Evolutionary conservation across 2,888 invertebrate species (phyloP), one percentile per base, ranked within the genome.

Genomic region (Himalopsyche japonica): DNA sequence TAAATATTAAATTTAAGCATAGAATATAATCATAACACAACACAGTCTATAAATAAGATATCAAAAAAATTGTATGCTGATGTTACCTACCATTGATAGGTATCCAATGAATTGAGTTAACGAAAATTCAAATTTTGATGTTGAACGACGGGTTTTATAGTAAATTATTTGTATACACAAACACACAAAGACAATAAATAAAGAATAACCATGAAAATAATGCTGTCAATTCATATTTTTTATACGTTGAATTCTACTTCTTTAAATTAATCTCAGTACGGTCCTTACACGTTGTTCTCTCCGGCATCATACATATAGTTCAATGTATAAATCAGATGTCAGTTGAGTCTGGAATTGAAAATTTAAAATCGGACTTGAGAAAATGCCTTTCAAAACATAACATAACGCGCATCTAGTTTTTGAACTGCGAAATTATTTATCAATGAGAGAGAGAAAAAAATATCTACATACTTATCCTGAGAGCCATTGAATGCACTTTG

Each of bases 281-380:
- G 43, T 18, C 70, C 70, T 70, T 30, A 27, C 12, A 12, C 20
- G 20, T 3, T 20, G 15, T 27, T 70, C 79, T 20, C 43, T 27
- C 24, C 79, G 48, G 3, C 48, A 10, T n/a, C 5, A 7, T 48
- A n/a, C 48, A 47, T 43, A 43, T 48, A 43, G 79, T 20, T 78
- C 18, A 78, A 77, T 78, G 27, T 78, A 82, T 82, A 78, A 82
- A 82, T 82, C 79, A 76, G 48, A 47, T 49, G 47, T 76, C 82
- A 76, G 82, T 20, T 49, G 18, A 7, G n/a, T 70, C 43, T 37
- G n/a, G 20, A n/a, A 82, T 82, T 82, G 30, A 82, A 82, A 82
- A 82, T 76, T 82, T 24, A 82, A 82, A 76, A 24, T 76, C 20
- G 32, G 47, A 37, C 76, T 76, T 24, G 8, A 30, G 24, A 79